These are phyloP conservation scores for Tachysurus fulvidraco DNA, from an alignment of 2,113 vertebrate species.

Conservation along the genomic window DNA sequence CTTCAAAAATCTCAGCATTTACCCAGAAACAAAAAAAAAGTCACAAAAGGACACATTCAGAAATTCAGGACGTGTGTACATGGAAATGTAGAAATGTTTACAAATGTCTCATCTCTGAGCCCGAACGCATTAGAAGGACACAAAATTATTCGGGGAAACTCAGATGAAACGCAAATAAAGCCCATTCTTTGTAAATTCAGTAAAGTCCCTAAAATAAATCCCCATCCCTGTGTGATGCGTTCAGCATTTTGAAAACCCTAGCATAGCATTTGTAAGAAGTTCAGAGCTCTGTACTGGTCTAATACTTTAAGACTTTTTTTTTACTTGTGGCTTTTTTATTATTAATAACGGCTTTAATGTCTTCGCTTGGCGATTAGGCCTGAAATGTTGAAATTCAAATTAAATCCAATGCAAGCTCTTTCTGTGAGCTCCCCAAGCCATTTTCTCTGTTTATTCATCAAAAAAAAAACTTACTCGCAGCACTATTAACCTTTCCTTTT, in stretches of 20 bases:
- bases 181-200: conserved; percentile 39
- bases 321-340: background rate
- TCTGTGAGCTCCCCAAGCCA: background rate
- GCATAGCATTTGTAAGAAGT: conserved; percentile 2
- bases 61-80: background rate
- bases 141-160: conserved; percentile 29
- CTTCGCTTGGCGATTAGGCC: conserved; percentile 12
- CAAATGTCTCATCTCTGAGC: background rate
- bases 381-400: background rate
- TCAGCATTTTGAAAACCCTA: conserved; percentile 4
- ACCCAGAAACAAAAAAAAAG: background rate
- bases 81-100: background rate
- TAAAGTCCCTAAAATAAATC: too few relatives aligned
- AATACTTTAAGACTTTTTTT: conserved; percentile 4
- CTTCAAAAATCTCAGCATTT: background rate
- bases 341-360: conserved; percentile 33
- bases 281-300: conserved; percentile 21
- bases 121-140: background rate
- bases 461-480: background rate
- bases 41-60: background rate
- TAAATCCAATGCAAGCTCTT: background rate
- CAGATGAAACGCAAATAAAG: conserved; percentile 44
- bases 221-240: conserved; percentile 28
- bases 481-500: background rate
- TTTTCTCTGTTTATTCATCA: conserved; percentile 18